These are phyloP conservation scores for Tenthredo notha DNA, from an alignment of 2,888 invertebrate species.

Conservation along the genomic window DNA sequence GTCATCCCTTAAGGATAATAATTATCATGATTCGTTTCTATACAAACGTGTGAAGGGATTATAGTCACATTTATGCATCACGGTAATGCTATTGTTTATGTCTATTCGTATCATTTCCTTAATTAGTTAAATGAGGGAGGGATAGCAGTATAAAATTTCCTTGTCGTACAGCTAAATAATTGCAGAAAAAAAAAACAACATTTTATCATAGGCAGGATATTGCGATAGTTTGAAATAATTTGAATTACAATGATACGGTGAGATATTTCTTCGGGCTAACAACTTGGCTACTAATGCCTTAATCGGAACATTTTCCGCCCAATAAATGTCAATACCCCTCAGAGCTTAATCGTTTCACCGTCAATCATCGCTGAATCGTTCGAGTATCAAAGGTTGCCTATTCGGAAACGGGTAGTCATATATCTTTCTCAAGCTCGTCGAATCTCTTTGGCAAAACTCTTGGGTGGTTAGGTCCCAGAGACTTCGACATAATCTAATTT, in stretches of 20 bases:
- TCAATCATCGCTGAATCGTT: conserved; percentile 26
- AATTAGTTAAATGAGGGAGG: background rate
- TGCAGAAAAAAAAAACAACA: too few species aligned
- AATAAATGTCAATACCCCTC: background rate
- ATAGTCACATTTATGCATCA: background rate
- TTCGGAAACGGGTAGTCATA: background rate
- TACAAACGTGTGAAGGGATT: background rate
- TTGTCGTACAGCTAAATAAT: too few species aligned
- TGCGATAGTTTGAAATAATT: background rate
- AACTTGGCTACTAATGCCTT: background rate
- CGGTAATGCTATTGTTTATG: too few species aligned
- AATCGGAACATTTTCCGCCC: background rate
- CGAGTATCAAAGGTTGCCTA: conserved; percentile 2
- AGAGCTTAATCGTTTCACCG: background rate
- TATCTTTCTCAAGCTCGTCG: background rate
- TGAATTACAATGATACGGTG: background rate
- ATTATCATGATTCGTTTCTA: background rate
- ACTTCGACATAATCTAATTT: conserved; percentile 13
- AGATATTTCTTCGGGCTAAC: background rate
- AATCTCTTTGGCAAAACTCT: background rate
- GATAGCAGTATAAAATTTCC: background rate
- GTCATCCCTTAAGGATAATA: background rate
- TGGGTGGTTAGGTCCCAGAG: background rate
- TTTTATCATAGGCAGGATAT: too few species aligned
- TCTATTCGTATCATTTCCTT: too few species aligned